Evolutionary conservation across 2,113 vertebrate genomes (phyloP), one percentile per base, ranked within the genome.

Genomic region (Galbula dea): DNA sequence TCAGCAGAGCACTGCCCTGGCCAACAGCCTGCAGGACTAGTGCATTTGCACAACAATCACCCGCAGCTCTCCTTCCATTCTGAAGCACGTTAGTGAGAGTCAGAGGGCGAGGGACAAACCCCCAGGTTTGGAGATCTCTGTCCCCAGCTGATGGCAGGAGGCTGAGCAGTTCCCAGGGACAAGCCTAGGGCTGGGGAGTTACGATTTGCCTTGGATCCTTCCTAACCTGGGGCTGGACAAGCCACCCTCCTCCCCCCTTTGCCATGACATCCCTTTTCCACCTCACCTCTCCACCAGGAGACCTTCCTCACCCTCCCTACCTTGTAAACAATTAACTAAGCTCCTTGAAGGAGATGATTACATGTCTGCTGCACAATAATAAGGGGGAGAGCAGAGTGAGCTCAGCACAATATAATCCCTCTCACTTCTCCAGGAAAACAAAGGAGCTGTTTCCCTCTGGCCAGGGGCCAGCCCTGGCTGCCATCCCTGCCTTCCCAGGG

Each of bases 41-140:
- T 86, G 36, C 87, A 92, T 94, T 94, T 96, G 93, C 94, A 95
- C 84, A 96, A 95, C 91, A 96, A 96, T 95, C 79, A 90, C 89
- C 61, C 79, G 61, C 81, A 59, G 58, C 71, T 71, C 68, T 67
- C 85, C 15, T 54, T 93, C 90, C 90, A 72, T 89, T 96, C 94
- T 67, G 57, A 80, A 96, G 86, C 66, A 49, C 24, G 23, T 89
- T 91, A 93, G 46, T 61, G 73, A 22, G 89, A 94, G 90, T 88
- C 74, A n/a, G 90, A 83, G n/a, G 51, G 80, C 29, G 89, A 94
- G 83, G 59, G 32, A 63, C 45, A 54, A 34, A 52, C 27, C 62
- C 90, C 80, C 1, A 1, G 59, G 10, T 37, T 46, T 86, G 32
- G 66, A 61, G 77, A 23, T 45, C 49, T 15, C 58, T 29, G 30